phyloP scores from a whole-genome alignment of 1,140 invertebrate species.

The Helicoverpa zea region DNA sequence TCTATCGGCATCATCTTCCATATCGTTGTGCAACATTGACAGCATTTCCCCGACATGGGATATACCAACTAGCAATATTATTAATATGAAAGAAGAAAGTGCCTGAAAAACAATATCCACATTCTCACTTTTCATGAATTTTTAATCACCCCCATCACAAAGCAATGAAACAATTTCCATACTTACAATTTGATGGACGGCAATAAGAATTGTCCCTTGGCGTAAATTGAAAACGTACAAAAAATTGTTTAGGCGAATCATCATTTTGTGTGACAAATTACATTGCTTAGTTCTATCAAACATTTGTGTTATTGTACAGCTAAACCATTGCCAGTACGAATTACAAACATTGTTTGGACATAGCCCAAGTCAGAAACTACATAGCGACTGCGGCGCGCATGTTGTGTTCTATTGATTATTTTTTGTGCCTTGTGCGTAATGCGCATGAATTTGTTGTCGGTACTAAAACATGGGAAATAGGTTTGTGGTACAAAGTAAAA shows the following conservation, averaged over 20 bases:
- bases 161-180: constrained; percentile 45
- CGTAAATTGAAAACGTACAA: constrained; percentile 83
- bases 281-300: constrained; percentile 80
- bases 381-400: constrained; percentile 68
- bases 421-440: constrained; percentile 62
- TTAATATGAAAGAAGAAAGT: constrained; percentile 78
- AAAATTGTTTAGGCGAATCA: constrained; percentile 83
- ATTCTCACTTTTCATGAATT: neutral
- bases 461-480: constrained; percentile 18
- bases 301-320: constrained; percentile 76
- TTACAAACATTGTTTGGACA: constrained; percentile 70
- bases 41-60: constrained; percentile 81
- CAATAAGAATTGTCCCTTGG: constrained; percentile 83
- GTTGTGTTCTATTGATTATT: constrained; percentile 76
- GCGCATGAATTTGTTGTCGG: constrained; percentile 60
- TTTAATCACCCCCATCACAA: neutral
- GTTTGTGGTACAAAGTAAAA: constrained; percentile 13
- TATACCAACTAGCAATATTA: constrained; percentile 80
- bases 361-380: constrained; percentile 30
- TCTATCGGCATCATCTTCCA: constrained; percentile 81
- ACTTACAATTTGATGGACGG: constrained; percentile 85
- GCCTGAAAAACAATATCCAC: constrained; percentile 69
- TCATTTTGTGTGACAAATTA: constrained; percentile 79
- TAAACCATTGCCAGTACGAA: constrained; percentile 64
- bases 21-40: constrained; percentile 80